These are phyloP conservation scores for Spongilla lacustris DNA, from an alignment of 37 sponge, comb jelly and placozoan species.

Conservation along the genomic window DNA sequence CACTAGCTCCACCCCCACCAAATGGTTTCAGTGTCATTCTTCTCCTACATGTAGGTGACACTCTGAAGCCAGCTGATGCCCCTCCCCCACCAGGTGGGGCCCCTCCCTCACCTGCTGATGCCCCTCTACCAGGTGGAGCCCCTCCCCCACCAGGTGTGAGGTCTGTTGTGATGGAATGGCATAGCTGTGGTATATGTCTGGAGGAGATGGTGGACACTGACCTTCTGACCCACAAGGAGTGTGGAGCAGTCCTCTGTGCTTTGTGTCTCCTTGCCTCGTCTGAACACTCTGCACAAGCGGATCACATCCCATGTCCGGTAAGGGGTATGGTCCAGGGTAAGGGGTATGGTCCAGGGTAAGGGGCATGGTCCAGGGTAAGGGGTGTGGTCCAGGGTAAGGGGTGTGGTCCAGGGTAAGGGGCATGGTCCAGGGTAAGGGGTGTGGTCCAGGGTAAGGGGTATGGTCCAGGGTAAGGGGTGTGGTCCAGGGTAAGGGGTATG, in stretches of 20 bases:
- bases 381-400: too few species aligned
- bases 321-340: not conserved
- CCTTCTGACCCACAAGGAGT: conserved; percentile 57
- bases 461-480: too few species aligned
- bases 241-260: conserved; percentile 66
- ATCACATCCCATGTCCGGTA: conserved; percentile 21
- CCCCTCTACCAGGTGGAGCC: not conserved
- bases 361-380: not conserved
- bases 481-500: conserved; percentile 4
- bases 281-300: not conserved
- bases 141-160: not conserved
- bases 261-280: conserved; percentile 48
- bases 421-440: not conserved
- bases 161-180: conserved; percentile 70
- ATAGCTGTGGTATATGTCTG: conserved; percentile 76
- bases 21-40: too few species aligned
- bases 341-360: not conserved
- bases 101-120: not conserved
- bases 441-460: not conserved
- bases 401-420: not conserved
- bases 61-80: not conserved
- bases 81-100: not conserved
- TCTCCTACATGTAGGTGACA: too few species aligned
- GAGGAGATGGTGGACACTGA: conserved; percentile 80
- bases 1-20: too few species aligned